Conservation (phyloP, 2,113 vertebrate species). For the Xenopus borealis region DNA sequence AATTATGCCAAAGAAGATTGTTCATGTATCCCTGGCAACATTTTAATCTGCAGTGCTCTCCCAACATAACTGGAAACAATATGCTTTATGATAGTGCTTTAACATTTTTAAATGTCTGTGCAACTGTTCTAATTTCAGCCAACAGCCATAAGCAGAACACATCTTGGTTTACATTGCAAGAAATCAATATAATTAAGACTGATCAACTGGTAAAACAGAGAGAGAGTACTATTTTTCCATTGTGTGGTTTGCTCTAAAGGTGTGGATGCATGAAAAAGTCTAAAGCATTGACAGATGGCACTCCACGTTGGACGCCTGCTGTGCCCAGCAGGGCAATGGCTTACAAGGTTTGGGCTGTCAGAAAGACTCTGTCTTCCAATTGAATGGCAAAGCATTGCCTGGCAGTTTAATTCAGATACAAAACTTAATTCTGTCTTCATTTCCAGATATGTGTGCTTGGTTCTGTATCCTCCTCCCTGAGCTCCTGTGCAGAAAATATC, state of each 20-base stretch:
- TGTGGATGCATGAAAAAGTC: constrained; percentile 46
- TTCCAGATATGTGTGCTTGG: constrained; percentile 12
- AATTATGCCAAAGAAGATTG: no score
- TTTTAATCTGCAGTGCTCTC: no score
- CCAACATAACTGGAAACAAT: no score
- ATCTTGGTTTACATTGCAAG: neutral
- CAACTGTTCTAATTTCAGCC: no score
- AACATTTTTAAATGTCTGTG: no score
- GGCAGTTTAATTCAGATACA: constrained; percentile 81
- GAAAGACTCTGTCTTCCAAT: constrained; percentile 93
- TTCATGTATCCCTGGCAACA: no score
- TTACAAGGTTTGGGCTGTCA: constrained; percentile 97
- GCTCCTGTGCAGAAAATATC: no score
- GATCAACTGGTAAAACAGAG: constrained; percentile 48
- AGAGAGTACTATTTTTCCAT: constrained; percentile 50
- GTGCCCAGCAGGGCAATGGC: constrained; percentile 92
- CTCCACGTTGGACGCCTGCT: constrained; percentile 87
- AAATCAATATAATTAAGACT: constrained; percentile 48
- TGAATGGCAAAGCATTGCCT: constrained; percentile 88
- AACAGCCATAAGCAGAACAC: no score
- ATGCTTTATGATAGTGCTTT: no score
- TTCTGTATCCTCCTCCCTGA: no score
- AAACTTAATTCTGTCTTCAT: constrained; percentile 58
- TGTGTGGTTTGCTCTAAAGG: constrained; percentile 55
- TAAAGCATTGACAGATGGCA: constrained; percentile 97